Base-by-base conservation (phyloP, 2,888 invertebrate species). In the Pogonocherus hispidulus region DNA sequence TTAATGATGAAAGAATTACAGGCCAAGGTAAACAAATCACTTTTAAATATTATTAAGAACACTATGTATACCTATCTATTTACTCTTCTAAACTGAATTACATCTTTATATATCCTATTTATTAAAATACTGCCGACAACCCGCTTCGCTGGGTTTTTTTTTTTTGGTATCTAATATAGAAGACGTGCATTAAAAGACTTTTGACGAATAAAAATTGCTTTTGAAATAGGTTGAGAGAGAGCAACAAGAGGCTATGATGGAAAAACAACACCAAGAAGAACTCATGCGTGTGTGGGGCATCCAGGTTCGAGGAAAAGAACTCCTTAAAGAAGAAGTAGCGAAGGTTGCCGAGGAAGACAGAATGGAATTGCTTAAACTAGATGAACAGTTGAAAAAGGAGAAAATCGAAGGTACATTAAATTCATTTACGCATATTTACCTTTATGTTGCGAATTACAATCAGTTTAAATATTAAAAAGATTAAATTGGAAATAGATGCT, bases 1-100 rank as follows among this genome's bases (percentile, higher is more conserved):
- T 83, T 91, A n/a, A 85, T 87, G 72, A 83, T 89, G 85, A 90
- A 87, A 75, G 90, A 91, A 73, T 81, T 87, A 1, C 86, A 88
- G 3, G 89, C 89, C 5, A 82, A 81, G 75, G 83, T 84, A 76
- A 16, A n/a, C 2, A 1, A 41, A 27, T 3, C 3, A 27, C 4
- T 47, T 47, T 6, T 19, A n/a, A 4, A n/a, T n/a, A n/a, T n/a
- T n/a, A n/a, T n/a, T n/a, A n/a, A n/a, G n/a, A n/a, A n/a, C n/a
- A n/a, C n/a, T n/a, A n/a, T n/a, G n/a, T n/a, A n/a, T n/a, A n/a
- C n/a, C n/a, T n/a, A n/a, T n/a, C n/a, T n/a, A n/a, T n/a, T n/a
- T n/a, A n/a, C n/a, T n/a, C n/a, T n/a, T n/a, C n/a, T n/a, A n/a
- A n/a, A n/a, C n/a, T n/a, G n/a, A n/a, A n/a, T n/a, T n/a, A n/a